Evolutionary conservation across 2,113 vertebrate genomes (phyloP).

Genomic region (Tricholaema leucomelas): DNA sequence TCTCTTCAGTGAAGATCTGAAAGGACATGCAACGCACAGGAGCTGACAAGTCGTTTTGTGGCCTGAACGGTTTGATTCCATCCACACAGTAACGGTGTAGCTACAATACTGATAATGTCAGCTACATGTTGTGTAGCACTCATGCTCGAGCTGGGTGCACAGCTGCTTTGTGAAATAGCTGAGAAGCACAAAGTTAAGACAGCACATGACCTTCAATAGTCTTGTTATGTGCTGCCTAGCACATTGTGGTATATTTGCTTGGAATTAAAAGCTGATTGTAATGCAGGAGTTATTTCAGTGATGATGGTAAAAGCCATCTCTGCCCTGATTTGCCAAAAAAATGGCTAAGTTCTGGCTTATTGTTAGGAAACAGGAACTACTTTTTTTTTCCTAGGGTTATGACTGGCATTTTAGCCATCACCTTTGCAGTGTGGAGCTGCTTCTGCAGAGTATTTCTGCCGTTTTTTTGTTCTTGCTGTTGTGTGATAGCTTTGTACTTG

Average conservation of each 20-base stretch:
- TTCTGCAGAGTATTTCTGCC: not conserved
- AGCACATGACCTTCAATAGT: not conserved
- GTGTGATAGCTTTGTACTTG: not conserved
- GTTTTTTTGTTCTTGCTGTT: not conserved
- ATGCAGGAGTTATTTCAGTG: not conserved
- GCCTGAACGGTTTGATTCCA: not conserved
- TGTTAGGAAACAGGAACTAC: not conserved
- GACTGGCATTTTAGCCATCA: not conserved
- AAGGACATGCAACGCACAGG: fast-evolving
- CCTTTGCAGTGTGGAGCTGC: not conserved
- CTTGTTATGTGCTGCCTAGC: not conserved
- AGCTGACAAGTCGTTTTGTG: not conserved
- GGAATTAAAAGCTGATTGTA: not conserved
- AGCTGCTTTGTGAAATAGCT: not conserved
- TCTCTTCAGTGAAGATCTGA: not conserved
- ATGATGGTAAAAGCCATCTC: not conserved
- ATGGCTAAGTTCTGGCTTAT: not conserved
- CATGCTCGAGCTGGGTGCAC: not conserved
- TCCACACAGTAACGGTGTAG: not conserved
- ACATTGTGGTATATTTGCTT: not conserved
- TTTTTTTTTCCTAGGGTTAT: not conserved
- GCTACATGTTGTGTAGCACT: not conserved
- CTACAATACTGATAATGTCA: not conserved
- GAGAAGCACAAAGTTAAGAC: not conserved
- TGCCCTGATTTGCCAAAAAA: not conserved